These are phyloP conservation scores for Melitaea cinxia DNA, from an alignment of 1,140 invertebrate genomes.

Conservation along the genomic window DNA sequence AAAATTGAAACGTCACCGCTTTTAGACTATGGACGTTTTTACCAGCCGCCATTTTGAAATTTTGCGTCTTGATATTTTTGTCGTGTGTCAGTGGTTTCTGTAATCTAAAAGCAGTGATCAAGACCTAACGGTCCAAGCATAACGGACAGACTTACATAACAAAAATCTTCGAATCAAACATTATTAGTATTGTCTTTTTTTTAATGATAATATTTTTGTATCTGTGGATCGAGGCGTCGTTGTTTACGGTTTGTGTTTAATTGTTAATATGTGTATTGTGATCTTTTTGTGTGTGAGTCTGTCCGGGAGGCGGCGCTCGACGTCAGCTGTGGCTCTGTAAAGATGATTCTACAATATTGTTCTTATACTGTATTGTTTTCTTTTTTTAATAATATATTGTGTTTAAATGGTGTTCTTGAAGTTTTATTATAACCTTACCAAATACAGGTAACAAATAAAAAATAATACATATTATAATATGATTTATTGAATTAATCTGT, in stretches of 20 bases:
- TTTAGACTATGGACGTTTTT: conserved; percentile 38
- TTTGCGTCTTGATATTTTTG: not conserved
- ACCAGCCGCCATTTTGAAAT: conserved; percentile 21
- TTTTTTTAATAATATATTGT: conserved; percentile 80
- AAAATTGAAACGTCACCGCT: conserved; percentile 36
- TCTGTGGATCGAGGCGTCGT: not conserved
- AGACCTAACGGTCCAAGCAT: conserved; percentile 6
- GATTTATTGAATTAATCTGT: too few relatives aligned
- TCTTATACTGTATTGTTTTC: conserved; percentile 78
- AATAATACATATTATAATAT: too few relatives aligned
- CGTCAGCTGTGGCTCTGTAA: conserved; percentile 49
- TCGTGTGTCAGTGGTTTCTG: not conserved
- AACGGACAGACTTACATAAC: conserved; percentile 23
- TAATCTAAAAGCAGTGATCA: conserved; percentile 39
- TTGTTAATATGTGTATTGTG: not conserved
- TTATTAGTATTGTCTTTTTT: not conserved
- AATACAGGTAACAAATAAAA: too few relatives aligned
- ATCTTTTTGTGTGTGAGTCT: not conserved
- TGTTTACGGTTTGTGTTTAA: not conserved
- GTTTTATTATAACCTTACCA: conserved; percentile 39
- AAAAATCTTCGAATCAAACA: not conserved
- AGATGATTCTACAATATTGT: conserved; percentile 74
- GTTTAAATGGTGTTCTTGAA: conserved; percentile 60
- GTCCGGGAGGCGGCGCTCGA: not conserved
- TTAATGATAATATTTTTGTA: conserved; percentile 6